Conservation (phyloP, 2,113 vertebrate genomes). For the Coreoperca whiteheadi region DNA sequence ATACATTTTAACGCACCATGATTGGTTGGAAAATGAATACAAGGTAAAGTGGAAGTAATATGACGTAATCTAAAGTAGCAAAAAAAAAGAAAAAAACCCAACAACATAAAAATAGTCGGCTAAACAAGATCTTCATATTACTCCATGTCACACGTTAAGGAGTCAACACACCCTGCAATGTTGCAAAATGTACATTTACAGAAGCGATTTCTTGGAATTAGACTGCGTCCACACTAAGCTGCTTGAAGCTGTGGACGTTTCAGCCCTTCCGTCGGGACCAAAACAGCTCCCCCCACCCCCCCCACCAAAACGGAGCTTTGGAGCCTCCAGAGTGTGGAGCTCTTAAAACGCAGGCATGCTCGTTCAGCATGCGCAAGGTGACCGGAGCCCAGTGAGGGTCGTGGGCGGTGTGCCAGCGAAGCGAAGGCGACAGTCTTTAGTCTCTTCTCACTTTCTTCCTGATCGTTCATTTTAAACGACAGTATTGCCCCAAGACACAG, state of each 20-base stretch:
- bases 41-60: background rate
- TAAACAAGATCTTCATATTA: background rate
- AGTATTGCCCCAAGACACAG: no score
- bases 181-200: background rate
- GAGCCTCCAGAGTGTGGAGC: background rate
- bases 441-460: no score
- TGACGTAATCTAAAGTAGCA: background rate
- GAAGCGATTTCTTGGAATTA: background rate
- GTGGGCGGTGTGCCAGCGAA: no score
- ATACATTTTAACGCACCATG: background rate
- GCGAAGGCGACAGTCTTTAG: no score
- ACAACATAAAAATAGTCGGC: no score
- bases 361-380: no score
- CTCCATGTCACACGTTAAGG: background rate
- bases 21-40: background rate
- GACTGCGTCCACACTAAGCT: no score
- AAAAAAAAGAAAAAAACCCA: no score
- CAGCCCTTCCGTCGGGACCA: background rate
- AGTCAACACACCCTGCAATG: background rate
- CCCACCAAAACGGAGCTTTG: no score
- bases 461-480: no score
- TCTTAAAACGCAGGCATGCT: background rate
- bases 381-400: no score
- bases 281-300: background rate
- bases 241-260: background rate